Conservation (phyloP, 2,888 invertebrate species). For the Lasius platythorax region DNA sequence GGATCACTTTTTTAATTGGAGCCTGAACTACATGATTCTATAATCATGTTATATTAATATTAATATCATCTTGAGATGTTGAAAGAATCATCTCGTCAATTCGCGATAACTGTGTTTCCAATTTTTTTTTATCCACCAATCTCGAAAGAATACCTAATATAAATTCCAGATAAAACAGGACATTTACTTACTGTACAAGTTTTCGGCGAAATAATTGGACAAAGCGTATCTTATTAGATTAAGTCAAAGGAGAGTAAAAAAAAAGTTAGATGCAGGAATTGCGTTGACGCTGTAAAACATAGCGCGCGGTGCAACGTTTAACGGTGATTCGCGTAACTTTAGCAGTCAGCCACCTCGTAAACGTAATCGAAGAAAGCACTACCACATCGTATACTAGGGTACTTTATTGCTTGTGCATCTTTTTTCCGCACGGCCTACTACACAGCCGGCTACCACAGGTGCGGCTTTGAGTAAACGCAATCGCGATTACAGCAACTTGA, state of each 20-base stretch:
- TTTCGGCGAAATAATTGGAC: not conserved
- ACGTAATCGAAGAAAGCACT: conserved; percentile 57
- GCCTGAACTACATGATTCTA: not conserved
- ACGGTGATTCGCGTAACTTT: conserved; percentile 56
- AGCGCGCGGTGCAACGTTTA: conserved; percentile 24
- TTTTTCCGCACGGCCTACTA: conserved; percentile 30
- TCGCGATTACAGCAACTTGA: conserved; percentile 9
- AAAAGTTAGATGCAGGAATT: conserved; percentile 5
- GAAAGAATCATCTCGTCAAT: not conserved
- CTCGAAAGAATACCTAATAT: not conserved
- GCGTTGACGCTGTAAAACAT: conserved; percentile 43
- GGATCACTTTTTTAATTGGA: not conserved
- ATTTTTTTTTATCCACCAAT: not conserved
- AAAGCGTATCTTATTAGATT: not conserved
- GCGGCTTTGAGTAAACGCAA: conserved; percentile 29
- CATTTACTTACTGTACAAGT: not conserved
- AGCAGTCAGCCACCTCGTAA: conserved; percentile 55
- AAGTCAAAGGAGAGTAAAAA: not conserved
- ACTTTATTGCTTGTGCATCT: conserved; percentile 44
- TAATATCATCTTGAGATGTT: not conserved
- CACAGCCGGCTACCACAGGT: not conserved
- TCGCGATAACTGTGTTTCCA: not conserved
- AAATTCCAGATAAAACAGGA: not conserved
- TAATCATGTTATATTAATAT: not conserved
- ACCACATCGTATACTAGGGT: conserved; percentile 35